phyloP scores from a whole-genome alignment of 2,797 vertebrate genomes.

The Columba guinea region DNA sequence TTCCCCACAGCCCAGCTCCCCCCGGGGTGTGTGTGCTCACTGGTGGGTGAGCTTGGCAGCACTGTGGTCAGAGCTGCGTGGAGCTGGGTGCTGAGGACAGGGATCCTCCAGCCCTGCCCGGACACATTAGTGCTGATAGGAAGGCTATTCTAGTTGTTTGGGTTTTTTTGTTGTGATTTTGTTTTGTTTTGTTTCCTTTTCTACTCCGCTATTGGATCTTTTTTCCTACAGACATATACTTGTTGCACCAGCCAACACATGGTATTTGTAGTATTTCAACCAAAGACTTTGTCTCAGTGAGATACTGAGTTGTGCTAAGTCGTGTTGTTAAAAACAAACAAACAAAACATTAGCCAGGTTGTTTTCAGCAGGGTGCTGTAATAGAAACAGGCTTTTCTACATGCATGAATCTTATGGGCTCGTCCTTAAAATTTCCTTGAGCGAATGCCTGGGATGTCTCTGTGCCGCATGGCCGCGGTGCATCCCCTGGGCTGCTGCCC shows the following conservation, averaged over 20 bases:
- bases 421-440: not conserved
- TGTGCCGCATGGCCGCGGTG: not conserved
- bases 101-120: not conserved
- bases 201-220: not conserved
- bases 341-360: not conserved
- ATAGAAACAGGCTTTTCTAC: not conserved
- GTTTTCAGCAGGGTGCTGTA: accelerated
- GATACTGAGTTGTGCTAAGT: not conserved
- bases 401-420: not conserved
- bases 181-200: not conserved
- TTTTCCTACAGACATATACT: not conserved
- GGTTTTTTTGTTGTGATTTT: too few species aligned
- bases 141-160: not conserved
- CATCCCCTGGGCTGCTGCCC: not conserved
- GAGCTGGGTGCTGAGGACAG: not conserved
- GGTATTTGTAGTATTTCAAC: not conserved
- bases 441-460: not conserved
- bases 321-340: not conserved
- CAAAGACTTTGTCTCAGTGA: not conserved
- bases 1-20: not conserved
- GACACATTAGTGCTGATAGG: not conserved
- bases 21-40: accelerated
- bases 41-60: not conserved
- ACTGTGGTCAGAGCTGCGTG: not conserved
- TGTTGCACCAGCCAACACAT: accelerated